Base-by-base conservation (phyloP, 2,113 vertebrate genomes). In the Ondatra zibethicus region DNA sequence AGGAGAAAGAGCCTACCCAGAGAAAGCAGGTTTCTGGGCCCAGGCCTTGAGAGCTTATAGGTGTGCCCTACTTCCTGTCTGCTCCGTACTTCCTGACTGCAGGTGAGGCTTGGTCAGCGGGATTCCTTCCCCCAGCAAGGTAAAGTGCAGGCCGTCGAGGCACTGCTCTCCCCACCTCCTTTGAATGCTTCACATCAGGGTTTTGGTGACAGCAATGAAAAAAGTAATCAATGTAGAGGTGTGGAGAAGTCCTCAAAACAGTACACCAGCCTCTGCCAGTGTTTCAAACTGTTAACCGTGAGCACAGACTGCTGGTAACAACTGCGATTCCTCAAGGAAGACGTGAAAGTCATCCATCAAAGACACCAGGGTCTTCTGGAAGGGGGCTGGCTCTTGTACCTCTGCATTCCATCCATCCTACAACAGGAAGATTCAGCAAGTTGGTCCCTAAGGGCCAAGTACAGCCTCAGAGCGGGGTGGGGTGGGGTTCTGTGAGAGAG, bases 301-400 rank as follows among this genome's bases (percentile, higher is more conserved):
- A n/a, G 50, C 5, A 1, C 4, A 47, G 63, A 58, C 25, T 3
- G 0, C 1, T 12, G 50, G 14, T 42, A 31, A 70, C 52, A 16
- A 70, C 72, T 63, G 39, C 9, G 6, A 5, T 2, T 3, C 9
- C 29, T 10, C 23, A 76, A 81, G 70, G 39, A 42, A 63, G n/a
- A 19, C 0, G 1, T 1, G 12, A 1, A 8, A 23, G 0, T 0
- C 3, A 0, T 9, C 19, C n/a, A 13, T 23, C 5, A 13, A 70
- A 63, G 29, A 16, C 29, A 36, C 33, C n/a, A 0, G 19, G 42
- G 36, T 1, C 36, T 47, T 58, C 55, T 17, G 55, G 55, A 58
- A 42, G 61, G 33, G 31, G 8, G 7, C 3, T 17, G 1, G 29
- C 23, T 25, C 47, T 87, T 47, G 31, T 11, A 16, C 9, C 19